phyloP scores from a whole-genome alignment of 2,888 invertebrate species.

The Odontocolon sp. region DNA sequence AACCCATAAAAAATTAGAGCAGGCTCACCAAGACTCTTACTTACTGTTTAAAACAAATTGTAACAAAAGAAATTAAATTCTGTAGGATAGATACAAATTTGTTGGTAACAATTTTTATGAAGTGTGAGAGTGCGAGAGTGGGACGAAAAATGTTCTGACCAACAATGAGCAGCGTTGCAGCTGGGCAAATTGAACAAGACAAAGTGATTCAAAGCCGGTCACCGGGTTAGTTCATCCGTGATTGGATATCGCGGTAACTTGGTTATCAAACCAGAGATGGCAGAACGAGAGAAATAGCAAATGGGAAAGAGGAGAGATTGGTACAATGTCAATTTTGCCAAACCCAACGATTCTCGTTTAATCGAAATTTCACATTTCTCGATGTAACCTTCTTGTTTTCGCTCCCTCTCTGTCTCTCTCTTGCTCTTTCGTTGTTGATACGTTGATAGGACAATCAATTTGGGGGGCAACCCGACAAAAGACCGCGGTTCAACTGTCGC shows the following conservation, averaged over 20 bases:
- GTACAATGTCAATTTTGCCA: slow-evolving; percentile 58
- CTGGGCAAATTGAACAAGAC: slow-evolving; percentile 16
- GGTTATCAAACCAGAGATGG: slow-evolving; percentile 50
- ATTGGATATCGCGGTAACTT: slow-evolving; percentile 58
- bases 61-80: too few relatives aligned
- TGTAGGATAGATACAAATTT: too few relatives aligned
- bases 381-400: slow-evolving; percentile 49
- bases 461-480: slow-evolving; percentile 5
- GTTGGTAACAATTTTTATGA: neutral
- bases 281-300: slow-evolving; percentile 5
- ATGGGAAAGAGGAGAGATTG: neutral
- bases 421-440: slow-evolving; percentile 4
- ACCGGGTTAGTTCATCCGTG: slow-evolving; percentile 10
- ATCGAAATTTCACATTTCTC: slow-evolving; percentile 68
- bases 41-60: too few relatives aligned
- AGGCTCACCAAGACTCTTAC: too few relatives aligned
- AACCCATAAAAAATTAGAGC: too few relatives aligned
- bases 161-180: too few relatives aligned
- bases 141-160: too few relatives aligned
- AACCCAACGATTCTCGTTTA: slow-evolving; percentile 58
- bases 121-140: neutral
- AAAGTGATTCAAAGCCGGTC: slow-evolving; percentile 45
- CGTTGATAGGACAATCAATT: slow-evolving; percentile 45
- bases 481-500: neutral
- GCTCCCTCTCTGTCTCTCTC: slow-evolving; percentile 38